These are phyloP conservation scores for Rachycentron canadum DNA, from an alignment of 2,797 vertebrate species.

Conservation along the genomic window DNA sequence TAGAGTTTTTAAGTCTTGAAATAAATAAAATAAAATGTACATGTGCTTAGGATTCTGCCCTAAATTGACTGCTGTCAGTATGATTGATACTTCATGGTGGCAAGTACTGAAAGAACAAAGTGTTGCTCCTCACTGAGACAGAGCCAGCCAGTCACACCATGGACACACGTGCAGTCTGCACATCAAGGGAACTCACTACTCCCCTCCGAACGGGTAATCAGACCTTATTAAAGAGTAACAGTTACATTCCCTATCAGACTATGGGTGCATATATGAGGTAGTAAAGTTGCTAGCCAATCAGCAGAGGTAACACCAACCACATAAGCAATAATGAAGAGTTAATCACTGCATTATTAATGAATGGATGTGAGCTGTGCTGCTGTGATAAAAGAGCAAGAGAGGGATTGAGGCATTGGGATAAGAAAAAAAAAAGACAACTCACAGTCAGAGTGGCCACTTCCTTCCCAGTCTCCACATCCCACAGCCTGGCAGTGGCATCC, in stretches of 20 bases:
- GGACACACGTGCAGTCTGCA: conserved; percentile 43
- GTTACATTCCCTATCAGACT: conserved; percentile 21
- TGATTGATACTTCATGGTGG: conserved; percentile 38
- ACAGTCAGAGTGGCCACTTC: conserved; percentile 90
- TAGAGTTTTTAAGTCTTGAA: conserved; percentile 18
- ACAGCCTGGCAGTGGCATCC: conserved; percentile 92
- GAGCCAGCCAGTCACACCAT: conserved; percentile 48
- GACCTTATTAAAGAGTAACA: conserved; percentile 31
- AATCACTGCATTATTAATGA: conserved; percentile 30
- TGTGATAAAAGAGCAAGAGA: conserved; percentile 2
- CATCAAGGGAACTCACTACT: conserved; percentile 44
- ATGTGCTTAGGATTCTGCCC: neutral
- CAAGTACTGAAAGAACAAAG: conserved; percentile 24
- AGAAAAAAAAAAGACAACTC: conserved; percentile 59
- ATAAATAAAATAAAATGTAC: conserved; percentile 5
- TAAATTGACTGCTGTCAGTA: conserved; percentile 22
- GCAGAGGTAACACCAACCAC: neutral
- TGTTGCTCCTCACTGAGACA: conserved; percentile 19
- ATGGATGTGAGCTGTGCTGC: neutral
- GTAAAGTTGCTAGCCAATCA: conserved; percentile 4
- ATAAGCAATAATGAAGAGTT: conserved; percentile 22
- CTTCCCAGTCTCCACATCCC: conserved; percentile 92
- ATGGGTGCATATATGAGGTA: conserved; percentile 1
- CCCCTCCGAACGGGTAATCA: conserved; percentile 16
- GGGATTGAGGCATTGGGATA: neutral